Conservation (phyloP, 2,113 vertebrate species). For the Bostrychus sinensis region DNA sequence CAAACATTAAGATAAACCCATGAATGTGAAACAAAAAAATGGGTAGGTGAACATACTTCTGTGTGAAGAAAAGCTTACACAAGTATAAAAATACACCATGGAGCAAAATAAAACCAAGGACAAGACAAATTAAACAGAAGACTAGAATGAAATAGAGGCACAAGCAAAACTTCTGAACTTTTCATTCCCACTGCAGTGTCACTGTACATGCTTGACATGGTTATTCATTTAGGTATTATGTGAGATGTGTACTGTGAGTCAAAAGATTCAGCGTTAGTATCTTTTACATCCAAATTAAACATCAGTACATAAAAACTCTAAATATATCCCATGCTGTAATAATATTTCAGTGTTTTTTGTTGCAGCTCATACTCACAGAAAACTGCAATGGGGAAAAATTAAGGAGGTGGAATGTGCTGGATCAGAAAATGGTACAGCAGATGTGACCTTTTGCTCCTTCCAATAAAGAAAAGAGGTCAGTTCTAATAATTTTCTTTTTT, state of each 20-base stretch:
- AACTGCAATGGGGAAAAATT: constrained; percentile 51
- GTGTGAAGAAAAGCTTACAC: too few relatives aligned
- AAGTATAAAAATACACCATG: neutral
- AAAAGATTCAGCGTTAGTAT: neutral
- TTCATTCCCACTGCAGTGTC: too few relatives aligned
- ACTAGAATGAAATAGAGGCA: too few relatives aligned
- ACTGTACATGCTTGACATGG: neutral
- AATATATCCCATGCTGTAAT: constrained; percentile 63
- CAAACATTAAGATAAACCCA: neutral
- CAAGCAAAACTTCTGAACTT: neutral
- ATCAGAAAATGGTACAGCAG: constrained; percentile 82
- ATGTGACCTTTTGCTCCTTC: constrained; percentile 71
- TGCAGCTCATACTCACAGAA: constrained; percentile 74
- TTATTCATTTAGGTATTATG: constrained; percentile 5
- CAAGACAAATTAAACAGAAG: too few relatives aligned
- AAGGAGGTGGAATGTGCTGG: constrained; percentile 61
- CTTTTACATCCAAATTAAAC: neutral
- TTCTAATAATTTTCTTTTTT: constrained; percentile 35
- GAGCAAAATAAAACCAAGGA: neutral
- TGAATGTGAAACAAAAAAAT: too few relatives aligned
- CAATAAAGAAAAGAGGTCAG: constrained; percentile 70
- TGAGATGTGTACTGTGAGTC: too few relatives aligned
- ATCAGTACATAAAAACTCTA: neutral
- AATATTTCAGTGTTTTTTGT: constrained; percentile 5
- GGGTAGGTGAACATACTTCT: too few relatives aligned